Conservation (phyloP, 2,113 vertebrate genomes). For the Scophthalmus maximus region DNA sequence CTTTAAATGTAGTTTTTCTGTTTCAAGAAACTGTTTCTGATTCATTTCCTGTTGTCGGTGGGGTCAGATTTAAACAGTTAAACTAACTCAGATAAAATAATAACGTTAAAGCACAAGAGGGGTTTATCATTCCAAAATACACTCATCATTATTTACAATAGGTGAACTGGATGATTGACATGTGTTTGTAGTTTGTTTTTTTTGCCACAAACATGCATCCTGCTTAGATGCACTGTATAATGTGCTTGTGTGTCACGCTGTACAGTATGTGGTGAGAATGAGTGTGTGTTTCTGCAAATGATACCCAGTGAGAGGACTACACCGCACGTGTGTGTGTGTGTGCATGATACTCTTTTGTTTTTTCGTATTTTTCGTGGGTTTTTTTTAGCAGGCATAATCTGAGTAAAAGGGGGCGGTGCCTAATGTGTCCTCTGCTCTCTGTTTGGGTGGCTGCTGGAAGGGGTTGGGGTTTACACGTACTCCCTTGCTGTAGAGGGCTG, state of each 20-base stretch:
- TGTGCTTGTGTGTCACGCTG: slow-evolving; percentile 4
- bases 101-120: slow-evolving; percentile 10
- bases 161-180: not conserved
- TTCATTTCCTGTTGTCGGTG: not conserved
- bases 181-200: no score
- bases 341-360: slow-evolving; percentile 35
- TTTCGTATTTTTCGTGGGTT: no score
- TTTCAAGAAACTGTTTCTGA: not conserved
- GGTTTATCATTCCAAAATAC: slow-evolving; percentile 5
- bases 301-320: not conserved
- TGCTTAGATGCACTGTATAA: slow-evolving; percentile 4
- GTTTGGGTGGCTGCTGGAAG: slow-evolving; percentile 67
- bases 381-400: slow-evolving; percentile 39
- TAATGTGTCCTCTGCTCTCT: slow-evolving; percentile 76
- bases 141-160: not conserved
- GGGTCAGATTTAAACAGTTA: slow-evolving; percentile 7
- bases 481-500: slow-evolving; percentile 90
- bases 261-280: not conserved
- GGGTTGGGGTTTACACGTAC: slow-evolving; percentile 89
- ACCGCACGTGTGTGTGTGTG: not conserved
- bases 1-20: not conserved
- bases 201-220: slow-evolving; percentile 10
- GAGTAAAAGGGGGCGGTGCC: slow-evolving; percentile 48
- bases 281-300: not conserved
- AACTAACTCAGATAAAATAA: slow-evolving; percentile 10